A percentile compares a stretch with the other conserved stretches of the same genome.
phyloP scores from a whole-genome alignment of 2,113 vertebrate genomes.

The Pheucticus melanocephalus region DNA sequence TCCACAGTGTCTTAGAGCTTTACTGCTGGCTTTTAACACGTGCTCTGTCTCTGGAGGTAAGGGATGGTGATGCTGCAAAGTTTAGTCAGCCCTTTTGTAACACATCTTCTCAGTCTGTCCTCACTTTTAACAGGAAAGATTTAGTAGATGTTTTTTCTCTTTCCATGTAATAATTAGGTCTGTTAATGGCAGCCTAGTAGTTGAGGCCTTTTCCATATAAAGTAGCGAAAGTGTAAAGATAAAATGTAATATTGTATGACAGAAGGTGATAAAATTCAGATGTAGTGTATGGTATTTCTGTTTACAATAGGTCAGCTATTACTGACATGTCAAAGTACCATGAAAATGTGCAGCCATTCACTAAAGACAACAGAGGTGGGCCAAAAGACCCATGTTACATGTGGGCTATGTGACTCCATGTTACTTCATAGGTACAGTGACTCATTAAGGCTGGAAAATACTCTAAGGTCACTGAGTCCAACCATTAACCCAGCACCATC shows the following conservation, averaged over 20 bases:
- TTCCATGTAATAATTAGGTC: background rate
- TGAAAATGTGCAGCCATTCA: background rate
- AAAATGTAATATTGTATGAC: background rate
- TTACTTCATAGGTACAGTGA: background rate
- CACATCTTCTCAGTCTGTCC: background rate
- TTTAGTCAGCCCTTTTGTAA: background rate
- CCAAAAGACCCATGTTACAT: background rate
- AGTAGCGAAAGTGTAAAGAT: background rate
- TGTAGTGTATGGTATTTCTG: background rate
- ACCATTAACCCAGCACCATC: background rate
- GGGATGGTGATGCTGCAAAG: fast-evolving
- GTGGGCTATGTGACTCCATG: background rate
- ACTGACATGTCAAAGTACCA: background rate
- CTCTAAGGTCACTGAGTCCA: background rate
- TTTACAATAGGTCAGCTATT: background rate
- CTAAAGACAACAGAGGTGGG: background rate
- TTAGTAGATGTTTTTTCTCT: background rate
- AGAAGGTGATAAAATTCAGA: background rate
- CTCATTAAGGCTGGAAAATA: background rate
- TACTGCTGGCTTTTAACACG: background rate
- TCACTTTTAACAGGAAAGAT: background rate
- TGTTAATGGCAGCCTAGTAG: background rate
- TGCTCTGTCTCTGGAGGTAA: background rate
- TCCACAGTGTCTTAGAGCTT: background rate
- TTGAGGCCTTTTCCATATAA: background rate